A percentile compares a stretch with the other conserved stretches of the same genome.
Conservation (phyloP, 1,140 invertebrate species). For the Halictus rubicundus region DNA sequence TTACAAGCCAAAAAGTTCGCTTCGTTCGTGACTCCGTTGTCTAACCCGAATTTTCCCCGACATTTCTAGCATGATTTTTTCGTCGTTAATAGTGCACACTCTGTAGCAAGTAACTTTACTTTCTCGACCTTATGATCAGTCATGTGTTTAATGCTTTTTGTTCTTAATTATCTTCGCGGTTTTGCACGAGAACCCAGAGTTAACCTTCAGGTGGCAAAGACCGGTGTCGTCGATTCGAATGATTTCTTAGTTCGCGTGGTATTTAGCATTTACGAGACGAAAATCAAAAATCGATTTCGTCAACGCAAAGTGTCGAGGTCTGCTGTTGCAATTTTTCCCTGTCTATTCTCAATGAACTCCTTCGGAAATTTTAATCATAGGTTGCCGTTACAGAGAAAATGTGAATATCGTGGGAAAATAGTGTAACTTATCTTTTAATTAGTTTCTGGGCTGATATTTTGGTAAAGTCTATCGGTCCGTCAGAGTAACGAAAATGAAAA, state of each 20-base stretch:
- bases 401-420: too few species aligned
- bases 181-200: neutral
- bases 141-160: too few species aligned
- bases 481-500: too few species aligned
- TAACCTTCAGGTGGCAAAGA: neutral
- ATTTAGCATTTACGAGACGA: conserved; percentile 9
- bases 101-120: neutral
- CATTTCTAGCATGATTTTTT: neutral
- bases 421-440: too few species aligned
- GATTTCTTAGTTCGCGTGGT: neutral
- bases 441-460: too few species aligned
- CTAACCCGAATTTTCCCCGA: conserved; percentile 3
- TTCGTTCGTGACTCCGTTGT: neutral
- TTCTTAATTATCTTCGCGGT: neutral
- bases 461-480: too few species aligned
- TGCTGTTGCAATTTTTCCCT: conserved; percentile 10
- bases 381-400: too few species aligned
- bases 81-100: too few species aligned
- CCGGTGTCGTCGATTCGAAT: neutral
- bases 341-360: neutral
- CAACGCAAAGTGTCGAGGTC: conserved; percentile 7
- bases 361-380: conserved; percentile 5
- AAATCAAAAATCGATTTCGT: conserved; percentile 26
- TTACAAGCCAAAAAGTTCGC: neutral
- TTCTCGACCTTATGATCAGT: neutral